Conservation (phyloP, 2,888 invertebrate genomes). For the Drosophila stalkeri region DNA sequence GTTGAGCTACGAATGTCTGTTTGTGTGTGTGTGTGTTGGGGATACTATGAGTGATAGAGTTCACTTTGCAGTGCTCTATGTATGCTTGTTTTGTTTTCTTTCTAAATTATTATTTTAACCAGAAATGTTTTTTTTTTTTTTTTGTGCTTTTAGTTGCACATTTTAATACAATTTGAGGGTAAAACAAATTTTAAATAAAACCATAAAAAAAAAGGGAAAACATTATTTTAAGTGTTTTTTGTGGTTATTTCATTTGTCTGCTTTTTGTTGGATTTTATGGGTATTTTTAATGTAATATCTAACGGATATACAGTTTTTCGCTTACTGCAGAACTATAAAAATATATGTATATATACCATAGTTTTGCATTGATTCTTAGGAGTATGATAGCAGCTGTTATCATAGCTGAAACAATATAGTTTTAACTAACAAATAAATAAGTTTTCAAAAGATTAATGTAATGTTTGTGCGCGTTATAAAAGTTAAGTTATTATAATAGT, state of each 20-base stretch:
- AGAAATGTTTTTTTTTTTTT: constrained; percentile 13
- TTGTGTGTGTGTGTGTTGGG: background rate
- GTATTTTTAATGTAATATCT: constrained; percentile 49
- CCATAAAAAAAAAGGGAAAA: background rate
- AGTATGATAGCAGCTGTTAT: background rate
- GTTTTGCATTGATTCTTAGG: background rate
- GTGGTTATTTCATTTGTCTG: background rate
- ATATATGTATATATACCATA: background rate
- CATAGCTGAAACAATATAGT: background rate
- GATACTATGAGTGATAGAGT: constrained; percentile 2
- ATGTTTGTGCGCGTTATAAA: background rate
- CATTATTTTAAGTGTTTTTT: constrained; percentile 18
- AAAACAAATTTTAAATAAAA: background rate
- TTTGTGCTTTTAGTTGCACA: constrained; percentile 19
- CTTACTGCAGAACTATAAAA: background rate
- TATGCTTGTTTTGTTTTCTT: background rate
- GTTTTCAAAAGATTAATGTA: background rate
- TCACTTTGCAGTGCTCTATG: background rate
- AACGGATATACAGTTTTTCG: constrained; percentile 18
- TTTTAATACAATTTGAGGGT: constrained; percentile 33
- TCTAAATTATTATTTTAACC: constrained; percentile 42
- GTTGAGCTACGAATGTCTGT: constrained; percentile 30
- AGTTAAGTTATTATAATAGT: too few relatives aligned
- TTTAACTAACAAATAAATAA: background rate
- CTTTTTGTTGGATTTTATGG: constrained; percentile 27